These are phyloP conservation scores for Cylindroiulus punctatus DNA, from an alignment of 2,888 invertebrate species.

Conservation along the genomic window DNA sequence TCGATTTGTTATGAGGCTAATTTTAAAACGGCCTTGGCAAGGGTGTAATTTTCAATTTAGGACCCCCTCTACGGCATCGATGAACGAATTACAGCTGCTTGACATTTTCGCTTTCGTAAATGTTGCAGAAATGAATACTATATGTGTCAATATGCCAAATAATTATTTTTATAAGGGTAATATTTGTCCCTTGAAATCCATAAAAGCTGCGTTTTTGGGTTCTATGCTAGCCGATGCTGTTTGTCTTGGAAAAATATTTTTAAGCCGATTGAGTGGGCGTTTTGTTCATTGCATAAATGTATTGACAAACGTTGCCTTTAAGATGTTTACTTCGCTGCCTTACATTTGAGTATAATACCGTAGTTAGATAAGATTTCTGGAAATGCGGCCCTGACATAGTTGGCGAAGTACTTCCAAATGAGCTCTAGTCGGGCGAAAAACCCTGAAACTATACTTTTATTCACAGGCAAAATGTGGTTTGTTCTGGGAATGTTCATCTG, in stretches of 20 bases:
- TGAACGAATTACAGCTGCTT: neutral
- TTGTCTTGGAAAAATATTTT: neutral
- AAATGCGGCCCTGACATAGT: constrained; percentile 24
- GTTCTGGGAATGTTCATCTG: neutral
- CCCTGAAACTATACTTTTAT: neutral
- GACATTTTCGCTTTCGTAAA: neutral
- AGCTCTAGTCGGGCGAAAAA: neutral
- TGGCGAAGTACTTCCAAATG: neutral
- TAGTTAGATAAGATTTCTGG: neutral
- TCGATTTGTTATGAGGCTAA: neutral
- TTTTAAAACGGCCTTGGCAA: neutral
- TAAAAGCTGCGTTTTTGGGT: neutral
- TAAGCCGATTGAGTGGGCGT: neutral
- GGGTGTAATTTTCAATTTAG: neutral
- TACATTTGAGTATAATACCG: neutral
- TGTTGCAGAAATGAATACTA: neutral
- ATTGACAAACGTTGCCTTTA: constrained; percentile 12
- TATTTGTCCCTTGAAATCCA: neutral
- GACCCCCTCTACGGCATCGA: neutral
- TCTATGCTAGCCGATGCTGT: neutral
- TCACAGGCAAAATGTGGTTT: neutral
- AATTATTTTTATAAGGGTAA: neutral
- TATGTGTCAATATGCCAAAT: neutral
- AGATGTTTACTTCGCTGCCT: neutral
- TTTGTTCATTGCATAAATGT: neutral